These are phyloP conservation scores for Mimumesa dahlbomi DNA, from an alignment of 2,888 invertebrate genomes.

Conservation along the genomic window DNA sequence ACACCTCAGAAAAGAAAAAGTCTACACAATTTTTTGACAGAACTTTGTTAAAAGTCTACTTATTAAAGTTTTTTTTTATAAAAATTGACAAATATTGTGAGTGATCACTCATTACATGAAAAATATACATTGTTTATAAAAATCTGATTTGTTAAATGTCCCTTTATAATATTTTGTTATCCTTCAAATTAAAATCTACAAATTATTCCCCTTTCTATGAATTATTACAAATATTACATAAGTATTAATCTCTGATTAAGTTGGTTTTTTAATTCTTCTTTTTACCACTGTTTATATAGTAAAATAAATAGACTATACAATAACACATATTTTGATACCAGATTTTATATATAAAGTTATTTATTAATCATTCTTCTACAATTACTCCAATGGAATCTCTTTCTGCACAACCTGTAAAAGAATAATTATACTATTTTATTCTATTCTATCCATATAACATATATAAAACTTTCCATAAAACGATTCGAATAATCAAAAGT, in stretches of 20 bases:
- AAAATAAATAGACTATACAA: conserved; percentile 54
- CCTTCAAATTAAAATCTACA: not conserved
- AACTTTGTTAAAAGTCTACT: conserved; percentile 53
- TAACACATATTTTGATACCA: conserved; percentile 15
- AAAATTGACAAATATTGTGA: conserved; percentile 3
- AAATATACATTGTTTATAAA: conserved; percentile 23
- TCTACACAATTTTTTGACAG: conserved; percentile 72
- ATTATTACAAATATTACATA: not conserved
- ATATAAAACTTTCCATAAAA: too few species aligned
- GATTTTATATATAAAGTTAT: conserved; percentile 5
- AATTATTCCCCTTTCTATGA: not conserved
- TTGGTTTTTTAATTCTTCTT: conserved; percentile 39
- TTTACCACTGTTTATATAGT: conserved; percentile 37
- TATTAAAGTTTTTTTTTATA: conserved; percentile 26
- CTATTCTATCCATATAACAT: not conserved
- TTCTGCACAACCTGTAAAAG: conserved; percentile 86
- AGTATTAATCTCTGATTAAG: conserved; percentile 8
- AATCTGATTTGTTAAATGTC: conserved; percentile 2
- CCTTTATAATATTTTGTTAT: conserved; percentile 7
- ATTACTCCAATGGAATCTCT: conserved; percentile 87
- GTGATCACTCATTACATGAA: conserved; percentile 1
- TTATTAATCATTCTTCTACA: conserved; percentile 19
- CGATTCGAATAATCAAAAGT: too few species aligned
- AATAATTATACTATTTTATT: conserved; percentile 1
- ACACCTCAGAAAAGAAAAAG: conserved; percentile 64